phyloP scores from a whole-genome alignment of 1,140 invertebrate species.

The Zophobas morio region DNA sequence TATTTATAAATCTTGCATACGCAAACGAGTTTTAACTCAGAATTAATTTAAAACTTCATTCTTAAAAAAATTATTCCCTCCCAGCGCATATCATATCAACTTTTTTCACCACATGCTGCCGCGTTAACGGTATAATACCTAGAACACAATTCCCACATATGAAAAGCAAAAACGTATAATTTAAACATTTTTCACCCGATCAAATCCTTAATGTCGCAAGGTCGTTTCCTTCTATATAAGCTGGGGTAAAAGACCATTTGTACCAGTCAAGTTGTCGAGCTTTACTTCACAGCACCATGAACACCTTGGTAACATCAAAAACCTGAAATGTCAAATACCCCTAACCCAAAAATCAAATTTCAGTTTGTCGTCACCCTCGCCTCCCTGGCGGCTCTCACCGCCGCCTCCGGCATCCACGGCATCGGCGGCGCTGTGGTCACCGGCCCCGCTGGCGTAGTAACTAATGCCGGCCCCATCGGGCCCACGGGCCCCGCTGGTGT shows the following conservation, averaged over 20 bases:
- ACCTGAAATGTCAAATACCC: not conserved
- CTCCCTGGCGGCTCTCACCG: constrained; percentile 27
- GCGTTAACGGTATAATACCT: constrained; percentile 20
- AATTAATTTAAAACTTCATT: too few species aligned
- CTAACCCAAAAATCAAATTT: not conserved
- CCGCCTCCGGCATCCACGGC: too few species aligned
- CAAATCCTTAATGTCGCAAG: constrained; percentile 46
- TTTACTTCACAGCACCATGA: constrained; percentile 49
- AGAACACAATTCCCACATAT: constrained; percentile 15
- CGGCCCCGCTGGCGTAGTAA: constrained; percentile 26
- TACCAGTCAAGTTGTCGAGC: constrained; percentile 52
- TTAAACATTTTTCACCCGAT: constrained; percentile 42
- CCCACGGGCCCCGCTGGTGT: not conserved
- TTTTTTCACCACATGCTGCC: too few species aligned
- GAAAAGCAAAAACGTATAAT: constrained; percentile 26
- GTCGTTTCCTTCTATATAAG: constrained; percentile 19
- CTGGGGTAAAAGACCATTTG: not conserved
- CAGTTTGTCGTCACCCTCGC: constrained; percentile 53
- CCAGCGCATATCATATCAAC: too few species aligned
- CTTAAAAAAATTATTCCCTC: too few species aligned
- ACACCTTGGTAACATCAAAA: constrained; percentile 52
- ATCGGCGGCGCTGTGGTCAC: constrained; percentile 44
- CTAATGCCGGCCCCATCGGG: constrained; percentile 1
- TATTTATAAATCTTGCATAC: too few species aligned
- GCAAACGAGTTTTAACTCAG: too few species aligned